Conservation (phyloP, 2,113 vertebrate species). For the Lontra canadensis region DNA sequence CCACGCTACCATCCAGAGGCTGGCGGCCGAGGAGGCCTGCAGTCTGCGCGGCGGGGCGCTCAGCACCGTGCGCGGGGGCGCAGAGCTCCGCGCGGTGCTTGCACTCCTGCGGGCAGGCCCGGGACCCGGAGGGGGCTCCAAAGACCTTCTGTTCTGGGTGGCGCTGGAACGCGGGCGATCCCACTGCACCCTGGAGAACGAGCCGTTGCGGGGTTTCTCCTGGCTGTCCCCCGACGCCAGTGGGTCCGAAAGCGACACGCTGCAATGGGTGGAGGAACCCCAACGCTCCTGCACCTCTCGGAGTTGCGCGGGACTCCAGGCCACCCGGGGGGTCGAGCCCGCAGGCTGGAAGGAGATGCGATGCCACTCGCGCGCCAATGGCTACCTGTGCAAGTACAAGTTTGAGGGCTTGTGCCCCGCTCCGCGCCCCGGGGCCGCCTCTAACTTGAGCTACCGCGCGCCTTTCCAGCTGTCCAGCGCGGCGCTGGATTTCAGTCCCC, state of each 20-base stretch:
- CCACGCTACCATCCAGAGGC: conserved; percentile 59
- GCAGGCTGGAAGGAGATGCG: conserved; percentile 80
- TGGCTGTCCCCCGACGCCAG: conserved; percentile 64
- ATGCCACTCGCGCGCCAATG: conserved; percentile 60
- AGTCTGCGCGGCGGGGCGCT: conserved; percentile 60
- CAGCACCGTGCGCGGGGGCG: conserved; percentile 66
- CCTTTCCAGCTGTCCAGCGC: conserved; percentile 78
- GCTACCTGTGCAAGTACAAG: conserved; percentile 83
- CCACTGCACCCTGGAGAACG: conserved; percentile 69
- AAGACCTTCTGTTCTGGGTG: conserved; percentile 78
- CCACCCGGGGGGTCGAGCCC: conserved; percentile 37
- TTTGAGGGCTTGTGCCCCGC: conserved; percentile 74
- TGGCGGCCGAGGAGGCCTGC: conserved; percentile 74
- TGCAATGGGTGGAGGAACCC: conserved; percentile 79
- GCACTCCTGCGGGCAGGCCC: conserved; percentile 61
- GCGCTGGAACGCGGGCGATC: conserved; percentile 70
- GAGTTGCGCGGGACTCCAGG: conserved; percentile 80
- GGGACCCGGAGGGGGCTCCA: conserved; percentile 33
- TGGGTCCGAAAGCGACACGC: neutral
- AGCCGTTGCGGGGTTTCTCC: conserved; percentile 83
- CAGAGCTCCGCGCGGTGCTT: conserved; percentile 67
- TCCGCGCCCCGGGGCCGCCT: conserved; percentile 61
- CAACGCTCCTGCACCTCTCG: conserved; percentile 61
- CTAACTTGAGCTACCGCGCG: conserved; percentile 66
- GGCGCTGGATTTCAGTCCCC: conserved; percentile 80